phyloP scores from a whole-genome alignment of 1,140 invertebrate genomes.

The Drosophila ogumai region DNA sequence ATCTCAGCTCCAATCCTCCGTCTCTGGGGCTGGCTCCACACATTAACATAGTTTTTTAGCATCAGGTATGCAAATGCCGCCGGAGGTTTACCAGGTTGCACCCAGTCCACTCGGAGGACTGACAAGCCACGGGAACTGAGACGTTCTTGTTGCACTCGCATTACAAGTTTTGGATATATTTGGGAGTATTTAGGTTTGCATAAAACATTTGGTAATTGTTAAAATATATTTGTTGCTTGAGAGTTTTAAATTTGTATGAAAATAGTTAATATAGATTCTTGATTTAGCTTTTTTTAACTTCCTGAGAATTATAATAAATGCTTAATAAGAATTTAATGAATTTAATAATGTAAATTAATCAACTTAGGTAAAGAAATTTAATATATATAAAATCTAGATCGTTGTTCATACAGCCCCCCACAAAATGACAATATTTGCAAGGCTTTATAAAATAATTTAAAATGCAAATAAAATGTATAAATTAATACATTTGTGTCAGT shows the following conservation, averaged over 20 bases:
- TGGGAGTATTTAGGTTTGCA: not conserved
- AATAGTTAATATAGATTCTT: too few relatives aligned
- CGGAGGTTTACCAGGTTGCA: slow-evolving; percentile 61
- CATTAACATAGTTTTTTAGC: slow-evolving; percentile 77
- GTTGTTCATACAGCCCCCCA: too few relatives aligned
- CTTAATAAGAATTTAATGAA: too few relatives aligned
- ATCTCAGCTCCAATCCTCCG: slow-evolving; percentile 13
- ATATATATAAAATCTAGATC: too few relatives aligned
- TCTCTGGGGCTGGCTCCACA: slow-evolving; percentile 44
- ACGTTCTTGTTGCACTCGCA: slow-evolving; percentile 2
- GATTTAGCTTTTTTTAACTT: too few relatives aligned
- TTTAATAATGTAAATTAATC: too few relatives aligned
- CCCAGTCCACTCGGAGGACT: slow-evolving; percentile 27
- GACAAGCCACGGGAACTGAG: slow-evolving; percentile 39
- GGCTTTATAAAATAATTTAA: not conserved
- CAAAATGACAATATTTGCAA: too few relatives aligned
- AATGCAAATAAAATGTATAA: not conserved
- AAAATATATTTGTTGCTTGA: not conserved
- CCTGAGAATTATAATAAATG: too few relatives aligned
- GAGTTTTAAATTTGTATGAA: too few relatives aligned
- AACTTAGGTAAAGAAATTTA: too few relatives aligned
- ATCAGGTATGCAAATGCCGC: slow-evolving; percentile 67
- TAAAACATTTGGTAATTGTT: too few relatives aligned
- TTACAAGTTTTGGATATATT: not conserved
- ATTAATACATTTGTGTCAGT: not conserved